Evolutionary conservation across 1,140 invertebrate species (phyloP).

Genomic region (Charaxes varanes): DNA sequence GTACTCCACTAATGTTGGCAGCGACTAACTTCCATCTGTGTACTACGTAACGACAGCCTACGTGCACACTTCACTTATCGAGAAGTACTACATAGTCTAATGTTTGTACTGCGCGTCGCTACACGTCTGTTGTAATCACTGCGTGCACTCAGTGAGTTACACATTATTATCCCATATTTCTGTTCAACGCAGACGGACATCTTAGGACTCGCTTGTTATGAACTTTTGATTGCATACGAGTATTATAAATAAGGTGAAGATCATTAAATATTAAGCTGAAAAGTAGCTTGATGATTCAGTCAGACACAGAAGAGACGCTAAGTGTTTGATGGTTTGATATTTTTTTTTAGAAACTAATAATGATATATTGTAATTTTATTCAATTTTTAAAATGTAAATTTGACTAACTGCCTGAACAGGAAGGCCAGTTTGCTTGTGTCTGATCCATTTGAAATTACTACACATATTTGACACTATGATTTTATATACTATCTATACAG

Average conservation of each 20-base stretch:
- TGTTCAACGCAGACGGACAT: slow-evolving; percentile 45
- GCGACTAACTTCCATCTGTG: slow-evolving; percentile 61
- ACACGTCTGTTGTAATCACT: slow-evolving; percentile 67
- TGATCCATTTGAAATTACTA: slow-evolving; percentile 2
- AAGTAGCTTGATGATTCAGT: neutral
- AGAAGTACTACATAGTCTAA: slow-evolving; percentile 61
- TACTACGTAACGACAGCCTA: slow-evolving; percentile 64
- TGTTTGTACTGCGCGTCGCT: slow-evolving; percentile 56
- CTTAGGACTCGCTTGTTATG: slow-evolving; percentile 6
- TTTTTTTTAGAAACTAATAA: no score
- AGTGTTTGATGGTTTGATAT: no score
- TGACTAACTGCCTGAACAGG: no score
- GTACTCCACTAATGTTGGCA: slow-evolving; percentile 61
- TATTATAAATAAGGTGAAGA: neutral
- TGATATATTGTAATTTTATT: no score
- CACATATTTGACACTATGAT: no score
- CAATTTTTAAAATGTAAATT: no score
- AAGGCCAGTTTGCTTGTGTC: slow-evolving; percentile 10
- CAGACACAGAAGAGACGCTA: slow-evolving; percentile 11
- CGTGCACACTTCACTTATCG: slow-evolving; percentile 62
- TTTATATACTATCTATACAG: no score
- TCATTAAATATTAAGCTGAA: neutral
- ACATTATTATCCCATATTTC: slow-evolving; percentile 63
- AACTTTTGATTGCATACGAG: neutral
- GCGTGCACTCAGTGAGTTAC: slow-evolving; percentile 71